phyloP scores from a whole-genome alignment of 1,140 invertebrate genomes.

The Drosophila prosaltans region DNA sequence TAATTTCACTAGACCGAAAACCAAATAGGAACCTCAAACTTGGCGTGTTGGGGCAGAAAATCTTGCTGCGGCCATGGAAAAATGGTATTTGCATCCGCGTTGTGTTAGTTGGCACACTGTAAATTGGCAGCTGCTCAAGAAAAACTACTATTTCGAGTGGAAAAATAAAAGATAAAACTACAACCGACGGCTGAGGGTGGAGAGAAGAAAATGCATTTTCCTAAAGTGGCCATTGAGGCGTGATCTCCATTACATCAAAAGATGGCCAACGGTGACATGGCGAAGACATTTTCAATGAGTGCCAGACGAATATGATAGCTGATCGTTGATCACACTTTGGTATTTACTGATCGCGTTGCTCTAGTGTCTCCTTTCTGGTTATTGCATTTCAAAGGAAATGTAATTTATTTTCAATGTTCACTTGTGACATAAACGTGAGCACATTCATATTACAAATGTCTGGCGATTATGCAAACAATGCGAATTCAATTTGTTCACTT shows the following conservation, averaged over 20 bases:
- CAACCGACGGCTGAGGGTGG: background rate
- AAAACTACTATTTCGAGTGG: constrained; percentile 50
- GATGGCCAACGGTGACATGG: constrained; percentile 19
- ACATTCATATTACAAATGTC: constrained; percentile 70
- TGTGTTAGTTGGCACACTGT: constrained; percentile 21
- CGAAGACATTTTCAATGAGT: constrained; percentile 29
- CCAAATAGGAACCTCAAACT: constrained; percentile 69
- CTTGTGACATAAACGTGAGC: constrained; percentile 77
- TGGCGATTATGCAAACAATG: constrained; percentile 72
- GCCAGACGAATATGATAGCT: constrained; percentile 37
- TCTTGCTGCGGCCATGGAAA: constrained; percentile 54
- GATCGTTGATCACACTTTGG: background rate
- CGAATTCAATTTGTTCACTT: constrained; percentile 74
- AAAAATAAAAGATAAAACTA: background rate
- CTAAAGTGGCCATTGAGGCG: constrained; percentile 53
- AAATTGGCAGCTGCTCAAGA: constrained; percentile 76
- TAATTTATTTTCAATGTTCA: constrained; percentile 54
- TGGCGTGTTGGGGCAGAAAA: constrained; percentile 63
- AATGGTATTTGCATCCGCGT: constrained; percentile 63
- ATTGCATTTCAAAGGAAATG: constrained; percentile 47
- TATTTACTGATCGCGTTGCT: constrained; percentile 14
- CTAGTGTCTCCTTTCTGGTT: background rate
- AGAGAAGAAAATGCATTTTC: background rate
- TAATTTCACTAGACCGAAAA: constrained; percentile 81
- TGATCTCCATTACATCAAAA: constrained; percentile 30